These are phyloP conservation scores for Trichosurus vulpecula DNA, from an alignment of 2,797 vertebrate species.

Conservation along the genomic window DNA sequence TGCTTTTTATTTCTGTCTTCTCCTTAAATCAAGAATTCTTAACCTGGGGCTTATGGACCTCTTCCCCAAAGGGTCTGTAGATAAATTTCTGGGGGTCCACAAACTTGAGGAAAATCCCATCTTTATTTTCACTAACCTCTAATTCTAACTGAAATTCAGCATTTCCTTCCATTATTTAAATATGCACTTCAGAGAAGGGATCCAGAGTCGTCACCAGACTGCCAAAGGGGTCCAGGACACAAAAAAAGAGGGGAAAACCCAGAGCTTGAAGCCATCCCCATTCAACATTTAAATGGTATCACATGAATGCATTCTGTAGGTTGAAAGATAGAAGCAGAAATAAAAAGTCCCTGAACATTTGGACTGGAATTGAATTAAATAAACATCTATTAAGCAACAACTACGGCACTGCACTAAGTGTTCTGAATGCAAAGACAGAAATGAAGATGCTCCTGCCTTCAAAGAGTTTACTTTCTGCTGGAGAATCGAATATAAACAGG, in stretches of 20 bases:
- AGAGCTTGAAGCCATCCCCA: constrained; percentile 27
- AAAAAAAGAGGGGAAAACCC: neutral
- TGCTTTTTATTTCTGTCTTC: constrained; percentile 55
- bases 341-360: neutral
- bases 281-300: constrained; percentile 45
- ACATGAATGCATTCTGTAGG: neutral
- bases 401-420: neutral
- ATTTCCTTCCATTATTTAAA: neutral
- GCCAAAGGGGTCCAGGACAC: neutral
- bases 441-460: neutral
- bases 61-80: neutral
- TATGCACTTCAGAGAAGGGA: neutral
- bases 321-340: neutral
- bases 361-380: neutral
- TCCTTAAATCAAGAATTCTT: constrained; percentile 11
- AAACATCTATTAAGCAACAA: neutral
- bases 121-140: neutral
- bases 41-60: neutral
- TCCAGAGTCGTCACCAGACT: neutral
- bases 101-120: neutral
- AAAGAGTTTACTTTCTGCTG: neutral
- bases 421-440: neutral
- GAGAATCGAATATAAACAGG: neutral
- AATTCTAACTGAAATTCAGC: neutral
- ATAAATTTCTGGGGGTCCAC: neutral